A percentile compares a stretch with the other conserved stretches of the same genome.
Evolutionary conservation across 1,140 invertebrate species (phyloP).

Genomic region (Parasteatoda tepidariorum): DNA sequence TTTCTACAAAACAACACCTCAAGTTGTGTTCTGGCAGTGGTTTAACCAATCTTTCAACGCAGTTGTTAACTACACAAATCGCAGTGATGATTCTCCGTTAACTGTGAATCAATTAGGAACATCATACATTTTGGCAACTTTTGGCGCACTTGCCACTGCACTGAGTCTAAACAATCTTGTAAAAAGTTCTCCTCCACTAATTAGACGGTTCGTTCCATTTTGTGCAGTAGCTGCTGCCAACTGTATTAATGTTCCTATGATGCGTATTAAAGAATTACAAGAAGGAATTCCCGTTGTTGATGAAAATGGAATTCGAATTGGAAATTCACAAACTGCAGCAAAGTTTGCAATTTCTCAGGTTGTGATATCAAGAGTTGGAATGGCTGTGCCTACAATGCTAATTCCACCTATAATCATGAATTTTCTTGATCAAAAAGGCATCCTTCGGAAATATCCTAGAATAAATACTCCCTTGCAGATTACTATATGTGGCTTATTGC

Average conservation of each 20-base stretch:
- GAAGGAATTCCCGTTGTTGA: slow-evolving; percentile 75
- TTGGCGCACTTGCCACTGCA: slow-evolving; percentile 92
- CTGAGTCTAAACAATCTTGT: slow-evolving; percentile 78
- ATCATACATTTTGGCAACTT: slow-evolving; percentile 92
- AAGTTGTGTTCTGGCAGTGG: slow-evolving; percentile 99
- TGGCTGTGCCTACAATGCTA: slow-evolving; percentile 73
- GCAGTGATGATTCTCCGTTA: slow-evolving; percentile 94
- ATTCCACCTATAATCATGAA: slow-evolving; percentile 84
- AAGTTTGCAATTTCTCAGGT: slow-evolving; percentile 72
- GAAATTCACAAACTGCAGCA: slow-evolving; percentile 77
- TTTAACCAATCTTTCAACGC: slow-evolving; percentile 99
- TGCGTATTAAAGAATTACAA: slow-evolving; percentile 81
- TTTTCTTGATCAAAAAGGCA: slow-evolving; percentile 75
- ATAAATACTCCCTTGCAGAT: slow-evolving; percentile 73
- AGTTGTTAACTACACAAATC: slow-evolving; percentile 98
- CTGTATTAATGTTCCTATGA: slow-evolving; percentile 97
- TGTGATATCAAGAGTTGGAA: slow-evolving; percentile 73
- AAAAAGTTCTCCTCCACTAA: slow-evolving; percentile 75
- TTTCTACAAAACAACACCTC: slow-evolving; percentile 93
- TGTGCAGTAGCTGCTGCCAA: slow-evolving; percentile 97
- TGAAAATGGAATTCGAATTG: slow-evolving; percentile 80
- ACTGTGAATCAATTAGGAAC: slow-evolving; percentile 80
- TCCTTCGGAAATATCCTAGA: slow-evolving; percentile 69
- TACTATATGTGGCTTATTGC: slow-evolving; percentile 70
- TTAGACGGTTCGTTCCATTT: slow-evolving; percentile 90